Base-by-base conservation (phyloP, 2,797 vertebrate genomes). In the Anabacerthia variegaticeps region DNA sequence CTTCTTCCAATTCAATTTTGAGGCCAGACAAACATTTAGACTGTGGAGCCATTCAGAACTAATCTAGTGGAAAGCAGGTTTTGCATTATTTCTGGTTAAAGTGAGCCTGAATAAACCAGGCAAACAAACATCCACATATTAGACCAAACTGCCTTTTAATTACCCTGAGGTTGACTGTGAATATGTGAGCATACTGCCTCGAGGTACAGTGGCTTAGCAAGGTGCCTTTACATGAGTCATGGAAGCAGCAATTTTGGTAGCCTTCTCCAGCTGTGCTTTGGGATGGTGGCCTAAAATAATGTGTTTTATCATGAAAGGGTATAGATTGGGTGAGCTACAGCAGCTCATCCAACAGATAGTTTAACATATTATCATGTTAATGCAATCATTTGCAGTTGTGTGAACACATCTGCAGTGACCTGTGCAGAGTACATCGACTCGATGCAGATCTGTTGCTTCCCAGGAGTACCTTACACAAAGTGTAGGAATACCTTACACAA, bases 141-240 rank as follows among this genome's bases (percentile, higher is more conserved):
- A n/a, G 9, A 67, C 80, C 20, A 67, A 34, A 18, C 11, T n/a
- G 27, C 13, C 59, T 46, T 80, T 73, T 48, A 36, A 16, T 49
- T 22, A 4, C 23, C 3, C 24, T 24, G 48, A 9, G 44, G 3
- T 15, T 26, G 17, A 32, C 1, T 7, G 21, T 43, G 32, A 61
- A 14, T 7, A 0, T 14, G 43, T 32, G 51, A 52, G 10, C 54
- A 20, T 17, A 1, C 15, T 66, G n/a, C 22, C 2, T 61, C 0
- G 1, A 51, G 66, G 28, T 10, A 3, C 9, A 5, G 14, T 16
- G 44, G 12, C 43, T 91, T 34, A 43, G 69, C 49, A 39, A 72
- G 59, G 30, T 65, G 23, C 44, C 58, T 91, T 86, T 15, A 15
- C 4, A 0, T 4, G 22, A 75, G 12, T 34, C n/a, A 4, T 0